Percentiles rank a stretch among this genome's conserved stretches.
Conservation (phyloP, 2,113 vertebrate genomes). For the Solea solea region DNA sequence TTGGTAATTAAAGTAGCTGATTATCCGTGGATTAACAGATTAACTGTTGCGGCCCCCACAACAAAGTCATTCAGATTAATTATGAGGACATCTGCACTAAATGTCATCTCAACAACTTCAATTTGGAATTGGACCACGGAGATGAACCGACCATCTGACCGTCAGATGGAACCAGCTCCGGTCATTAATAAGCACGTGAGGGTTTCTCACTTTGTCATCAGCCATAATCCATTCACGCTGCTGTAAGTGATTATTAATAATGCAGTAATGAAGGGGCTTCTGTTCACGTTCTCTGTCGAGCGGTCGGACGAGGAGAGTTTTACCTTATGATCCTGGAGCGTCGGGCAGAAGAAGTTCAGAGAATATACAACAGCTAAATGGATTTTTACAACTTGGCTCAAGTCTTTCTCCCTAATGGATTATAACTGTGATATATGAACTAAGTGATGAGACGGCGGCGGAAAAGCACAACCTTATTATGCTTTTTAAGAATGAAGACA, state of each 20-base stretch:
- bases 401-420: constrained; percentile 9
- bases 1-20: too few species aligned
- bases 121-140: too few species aligned
- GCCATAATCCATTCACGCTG: background rate
- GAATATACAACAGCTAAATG: background rate
- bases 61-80: too few species aligned
- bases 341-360: background rate
- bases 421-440: background rate
- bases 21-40: too few species aligned
- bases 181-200: background rate
- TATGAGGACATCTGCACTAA: too few species aligned
- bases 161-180: too few species aligned
- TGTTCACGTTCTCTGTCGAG: background rate
- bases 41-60: too few species aligned
- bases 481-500: too few species aligned
- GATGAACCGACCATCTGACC: too few species aligned
- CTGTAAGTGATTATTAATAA: constrained; percentile 6
- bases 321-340: background rate
- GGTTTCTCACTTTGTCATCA: constrained; percentile 3
- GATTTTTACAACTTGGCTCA: constrained; percentile 6
- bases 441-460: too few species aligned
- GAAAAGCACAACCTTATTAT: too few species aligned
- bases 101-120: too few species aligned
- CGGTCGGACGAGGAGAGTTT: background rate
- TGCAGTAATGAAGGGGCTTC: background rate